Percentiles rank a stretch among this genome's conserved stretches.
These are phyloP conservation scores for Tuberolachnus salignus DNA, from an alignment of 2,888 invertebrate genomes.

Conservation along the genomic window DNA sequence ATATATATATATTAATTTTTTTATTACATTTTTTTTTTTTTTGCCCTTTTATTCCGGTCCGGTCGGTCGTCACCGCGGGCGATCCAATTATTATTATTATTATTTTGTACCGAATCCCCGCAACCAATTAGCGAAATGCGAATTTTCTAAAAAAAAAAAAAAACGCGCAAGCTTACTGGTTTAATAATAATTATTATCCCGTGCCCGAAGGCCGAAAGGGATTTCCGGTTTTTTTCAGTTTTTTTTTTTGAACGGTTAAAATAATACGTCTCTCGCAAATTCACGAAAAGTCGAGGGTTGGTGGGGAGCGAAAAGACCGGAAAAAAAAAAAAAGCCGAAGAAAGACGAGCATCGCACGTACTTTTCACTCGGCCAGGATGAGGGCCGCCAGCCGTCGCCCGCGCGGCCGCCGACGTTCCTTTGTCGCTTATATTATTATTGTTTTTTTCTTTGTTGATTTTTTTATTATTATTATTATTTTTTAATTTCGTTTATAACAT, in stretches of 20 bases:
- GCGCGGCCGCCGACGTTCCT: background rate
- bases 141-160: background rate
- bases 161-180: background rate
- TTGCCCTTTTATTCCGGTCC: too few species aligned
- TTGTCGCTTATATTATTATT: constrained; percentile 4
- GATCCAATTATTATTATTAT: constrained; percentile 39
- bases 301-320: too few species aligned
- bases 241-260: constrained; percentile 10
- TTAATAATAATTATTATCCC: background rate
- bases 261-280: constrained; percentile 7
- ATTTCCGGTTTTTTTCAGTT: constrained; percentile 5
- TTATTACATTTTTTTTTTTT: too few species aligned
- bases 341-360: too few species aligned
- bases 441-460: too few species aligned
- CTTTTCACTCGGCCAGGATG: background rate
- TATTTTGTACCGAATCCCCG: background rate
- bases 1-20: too few species aligned
- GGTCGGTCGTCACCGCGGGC: background rate
- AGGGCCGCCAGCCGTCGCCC: background rate
- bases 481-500: constrained; percentile 12
- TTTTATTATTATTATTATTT: background rate
- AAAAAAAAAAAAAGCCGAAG: background rate
- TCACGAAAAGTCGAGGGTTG: background rate
- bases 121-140: constrained; percentile 6
- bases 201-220: background rate